phyloP scores from a whole-genome alignment of 2,113 vertebrate species.

The Mesitornis unicolor region DNA sequence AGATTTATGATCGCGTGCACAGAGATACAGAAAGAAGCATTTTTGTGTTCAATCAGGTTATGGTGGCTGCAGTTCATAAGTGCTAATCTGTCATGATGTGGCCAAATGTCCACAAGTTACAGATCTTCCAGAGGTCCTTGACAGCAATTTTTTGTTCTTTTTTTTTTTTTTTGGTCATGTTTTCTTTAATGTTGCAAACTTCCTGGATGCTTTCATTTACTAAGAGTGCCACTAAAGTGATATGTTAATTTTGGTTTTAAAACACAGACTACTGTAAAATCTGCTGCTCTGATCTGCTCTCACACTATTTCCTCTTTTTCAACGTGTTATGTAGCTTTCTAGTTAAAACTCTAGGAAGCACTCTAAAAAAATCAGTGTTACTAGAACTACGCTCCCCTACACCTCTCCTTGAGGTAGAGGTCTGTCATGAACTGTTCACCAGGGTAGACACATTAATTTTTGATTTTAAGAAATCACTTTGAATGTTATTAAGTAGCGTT shows the following conservation, averaged over 20 bases:
- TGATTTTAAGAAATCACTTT: not conserved
- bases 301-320: not conserved
- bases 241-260: not conserved
- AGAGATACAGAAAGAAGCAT: not conserved
- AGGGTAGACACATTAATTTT: not conserved
- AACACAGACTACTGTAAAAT: not conserved
- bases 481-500: not conserved
- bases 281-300: not conserved
- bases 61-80: not conserved
- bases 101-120: not conserved
- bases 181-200: not conserved
- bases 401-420: not conserved
- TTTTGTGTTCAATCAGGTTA: not conserved
- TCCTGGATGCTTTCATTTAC: not conserved
- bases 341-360: not conserved
- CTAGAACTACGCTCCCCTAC: not conserved
- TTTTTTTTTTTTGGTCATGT: not conserved
- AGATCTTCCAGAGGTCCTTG: not conserved
- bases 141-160: not conserved
- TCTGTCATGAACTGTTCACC: not conserved
- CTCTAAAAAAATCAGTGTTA: not conserved
- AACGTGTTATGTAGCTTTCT: not conserved
- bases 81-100: not conserved
- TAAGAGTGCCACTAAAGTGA: not conserved
- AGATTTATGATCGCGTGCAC: rapidly evolving